Evolutionary conservation across 1,140 invertebrate species (phyloP).

Genomic region (Asobara japonica): DNA sequence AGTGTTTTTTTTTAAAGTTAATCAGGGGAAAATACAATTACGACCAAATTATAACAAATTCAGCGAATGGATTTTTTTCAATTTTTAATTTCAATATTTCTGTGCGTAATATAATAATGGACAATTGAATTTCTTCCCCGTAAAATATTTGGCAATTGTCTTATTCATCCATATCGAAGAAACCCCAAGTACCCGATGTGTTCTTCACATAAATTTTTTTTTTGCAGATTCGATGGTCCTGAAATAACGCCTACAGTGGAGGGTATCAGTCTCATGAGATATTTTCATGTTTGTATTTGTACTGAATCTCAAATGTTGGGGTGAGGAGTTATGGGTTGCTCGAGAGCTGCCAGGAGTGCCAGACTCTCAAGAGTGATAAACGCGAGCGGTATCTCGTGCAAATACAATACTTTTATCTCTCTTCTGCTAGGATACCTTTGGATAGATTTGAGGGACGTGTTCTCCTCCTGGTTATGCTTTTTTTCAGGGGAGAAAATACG

Average conservation of each 20-base stretch:
- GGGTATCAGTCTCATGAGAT: too few species aligned
- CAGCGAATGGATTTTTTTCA: neutral
- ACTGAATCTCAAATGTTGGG: neutral
- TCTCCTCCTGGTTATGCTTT: neutral
- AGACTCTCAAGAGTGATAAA: neutral
- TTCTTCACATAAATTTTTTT: too few species aligned
- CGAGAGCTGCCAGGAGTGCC: neutral
- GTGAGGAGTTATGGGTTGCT: neutral
- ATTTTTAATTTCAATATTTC: neutral
- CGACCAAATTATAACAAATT: too few species aligned
- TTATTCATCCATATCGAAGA: too few species aligned
- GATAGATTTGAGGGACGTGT: neutral
- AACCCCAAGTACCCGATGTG: too few species aligned
- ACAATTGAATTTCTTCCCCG: too few species aligned
- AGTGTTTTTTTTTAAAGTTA: neutral
- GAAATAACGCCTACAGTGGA: too few species aligned
- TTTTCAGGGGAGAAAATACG: too few species aligned
- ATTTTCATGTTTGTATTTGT: constrained; percentile 1
- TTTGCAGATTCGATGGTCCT: too few species aligned
- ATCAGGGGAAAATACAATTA: too few species aligned
- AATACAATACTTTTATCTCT: constrained; percentile 9
- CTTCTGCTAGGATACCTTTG: neutral
- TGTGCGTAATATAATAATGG: too few species aligned
- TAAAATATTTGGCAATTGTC: too few species aligned
- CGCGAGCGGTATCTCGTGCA: constrained; percentile 7